Evolutionary conservation across 1,140 invertebrate genomes (phyloP).

Genomic region (Periplaneta americana): DNA sequence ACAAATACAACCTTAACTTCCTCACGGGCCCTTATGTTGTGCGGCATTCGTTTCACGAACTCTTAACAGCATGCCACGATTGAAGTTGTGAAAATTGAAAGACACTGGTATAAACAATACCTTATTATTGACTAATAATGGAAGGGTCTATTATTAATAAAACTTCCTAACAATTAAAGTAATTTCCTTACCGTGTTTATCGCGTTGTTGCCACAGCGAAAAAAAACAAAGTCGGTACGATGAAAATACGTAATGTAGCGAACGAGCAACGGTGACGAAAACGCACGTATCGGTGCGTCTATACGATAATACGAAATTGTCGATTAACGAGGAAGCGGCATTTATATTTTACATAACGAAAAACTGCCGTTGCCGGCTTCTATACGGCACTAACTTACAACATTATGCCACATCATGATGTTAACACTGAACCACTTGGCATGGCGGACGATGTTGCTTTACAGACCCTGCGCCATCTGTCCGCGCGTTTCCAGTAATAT

Average conservation of each 20-base stretch:
- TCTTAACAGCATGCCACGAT: background rate
- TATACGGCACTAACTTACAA: constrained; percentile 26
- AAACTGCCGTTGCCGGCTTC: constrained; percentile 19
- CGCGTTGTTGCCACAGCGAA: constrained; percentile 20
- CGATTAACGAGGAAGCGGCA: constrained; percentile 19
- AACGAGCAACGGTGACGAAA: constrained; percentile 14
- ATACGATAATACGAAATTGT: constrained; percentile 15
- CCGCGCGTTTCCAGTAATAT: background rate
- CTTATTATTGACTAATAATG: background rate
- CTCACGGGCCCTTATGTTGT: background rate
- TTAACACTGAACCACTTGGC: constrained; percentile 44
- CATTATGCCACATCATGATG: constrained; percentile 48
- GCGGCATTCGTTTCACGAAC: background rate
- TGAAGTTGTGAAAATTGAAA: background rate
- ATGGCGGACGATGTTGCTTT: constrained; percentile 35
- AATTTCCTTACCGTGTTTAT: constrained; percentile 20
- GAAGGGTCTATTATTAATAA: background rate
- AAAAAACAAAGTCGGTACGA: constrained; percentile 17
- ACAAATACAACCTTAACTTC: background rate
- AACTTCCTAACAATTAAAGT: background rate
- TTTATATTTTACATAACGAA: constrained; percentile 23
- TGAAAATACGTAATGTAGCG: constrained; percentile 19
- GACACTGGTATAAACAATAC: background rate
- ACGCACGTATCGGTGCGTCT: constrained; percentile 13
- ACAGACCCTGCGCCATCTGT: constrained; percentile 14